Base-by-base conservation (phyloP, 1,140 invertebrate species). In the Scaptomyza hsui region DNA sequence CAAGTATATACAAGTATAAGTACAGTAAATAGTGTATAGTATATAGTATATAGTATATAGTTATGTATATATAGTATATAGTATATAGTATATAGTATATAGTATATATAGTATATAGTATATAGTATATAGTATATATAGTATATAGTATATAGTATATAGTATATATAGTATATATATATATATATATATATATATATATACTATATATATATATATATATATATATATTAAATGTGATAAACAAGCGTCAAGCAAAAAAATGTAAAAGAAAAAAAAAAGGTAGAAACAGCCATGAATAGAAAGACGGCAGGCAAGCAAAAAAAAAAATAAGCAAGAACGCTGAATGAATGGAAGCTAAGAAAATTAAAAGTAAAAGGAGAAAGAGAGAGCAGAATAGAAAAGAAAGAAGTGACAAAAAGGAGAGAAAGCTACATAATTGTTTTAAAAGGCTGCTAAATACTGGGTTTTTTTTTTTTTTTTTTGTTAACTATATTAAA, bases 391-490 rank as follows among this genome's bases (percentile, higher is more conserved):
- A 35, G 32, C 32, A 35, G 10, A 35, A 10, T 12, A 12, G 12
- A 71, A 37, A 10, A 39, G n/a, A 41, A 55, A 39, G 64, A 52
- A 48, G 51, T 52, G 53, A 51, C 29, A 3, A 18, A 41, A 53
- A 72, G 42, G 42, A 41, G 10, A 32, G 18, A 63, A 37, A 70
- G 67, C 67, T 70, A 70, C 52, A 57, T 65, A 72, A 62, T 79
- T 85, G 80, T 85, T 85, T 81, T 81, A 77, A 74, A 85, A 85
- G 76, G 80, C 81, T 85, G 79, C 75, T 85, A 73, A 80, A 76
- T 73, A 44, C 10, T 18, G 32, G 44, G 48, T 61, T 63, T 45
- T 69, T 62, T 68, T 68, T 67, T 57, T 78, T 80, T 81, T 78
- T 82, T 83, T 83, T 83, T 83, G 71, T 83, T 83, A 86, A 80